phyloP scores from a whole-genome alignment of 2,888 invertebrate genomes.

The Sipha maydis region DNA sequence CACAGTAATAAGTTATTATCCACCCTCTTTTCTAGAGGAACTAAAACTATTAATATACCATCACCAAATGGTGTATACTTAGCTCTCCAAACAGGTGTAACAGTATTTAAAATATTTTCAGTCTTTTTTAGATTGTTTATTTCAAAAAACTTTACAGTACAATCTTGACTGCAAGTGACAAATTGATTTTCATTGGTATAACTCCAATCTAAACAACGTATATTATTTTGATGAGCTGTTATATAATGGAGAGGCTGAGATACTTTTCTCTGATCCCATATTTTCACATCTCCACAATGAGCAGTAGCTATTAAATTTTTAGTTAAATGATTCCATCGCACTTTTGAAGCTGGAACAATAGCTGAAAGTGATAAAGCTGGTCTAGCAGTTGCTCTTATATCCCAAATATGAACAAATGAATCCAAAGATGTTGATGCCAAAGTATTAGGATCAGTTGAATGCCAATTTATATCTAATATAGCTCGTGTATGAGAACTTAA shows the following conservation, averaged over 20 bases:
- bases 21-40: constrained; percentile 88
- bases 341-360: constrained; percentile 92
- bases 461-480: constrained; percentile 93
- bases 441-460: constrained; percentile 78
- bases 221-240: constrained; percentile 86
- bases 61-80: constrained; percentile 93
- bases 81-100: constrained; percentile 92
- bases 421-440: constrained; percentile 93
- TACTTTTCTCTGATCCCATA: constrained; percentile 94
- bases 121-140: constrained; percentile 85
- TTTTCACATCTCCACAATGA: constrained; percentile 93
- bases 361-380: constrained; percentile 87
- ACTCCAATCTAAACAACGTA: constrained; percentile 95
- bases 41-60: constrained; percentile 89
- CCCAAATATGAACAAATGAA: constrained; percentile 94
- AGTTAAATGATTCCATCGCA: constrained; percentile 90
- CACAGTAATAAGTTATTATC: constrained; percentile 85
- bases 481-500: constrained; percentile 85
- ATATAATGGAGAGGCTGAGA: constrained; percentile 90
- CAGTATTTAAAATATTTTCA: constrained; percentile 85
- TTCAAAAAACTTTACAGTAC: constrained; percentile 94
- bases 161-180: constrained; percentile 94
- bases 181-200: constrained; percentile 84
- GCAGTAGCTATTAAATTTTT: constrained; percentile 89
- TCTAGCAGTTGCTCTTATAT: constrained; percentile 84